These are phyloP conservation scores for Macrocentrus cingulum DNA, from an alignment of 1,140 invertebrate genomes.

Conservation along the genomic window DNA sequence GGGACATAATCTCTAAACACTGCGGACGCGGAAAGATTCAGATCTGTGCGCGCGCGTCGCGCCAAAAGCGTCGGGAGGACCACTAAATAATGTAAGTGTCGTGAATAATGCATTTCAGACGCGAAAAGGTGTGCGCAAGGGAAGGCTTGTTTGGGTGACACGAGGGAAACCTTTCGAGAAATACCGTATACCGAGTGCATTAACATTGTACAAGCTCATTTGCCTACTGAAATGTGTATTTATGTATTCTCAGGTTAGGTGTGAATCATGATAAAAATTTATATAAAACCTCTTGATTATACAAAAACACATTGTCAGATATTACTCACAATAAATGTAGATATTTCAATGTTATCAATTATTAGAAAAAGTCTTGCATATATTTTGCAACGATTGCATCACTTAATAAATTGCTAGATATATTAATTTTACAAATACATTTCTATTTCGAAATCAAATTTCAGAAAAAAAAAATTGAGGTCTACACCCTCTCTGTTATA, in stretches of 20 bases:
- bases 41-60: conserved; percentile 3
- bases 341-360: no score
- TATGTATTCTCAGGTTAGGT: conserved; percentile 8
- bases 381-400: no score
- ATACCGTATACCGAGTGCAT: conserved; percentile 27
- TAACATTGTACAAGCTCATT: conserved; percentile 30
- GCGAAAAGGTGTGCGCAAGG: not conserved
- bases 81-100: conserved; percentile 27
- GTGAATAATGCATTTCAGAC: conserved; percentile 23
- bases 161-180: not conserved
- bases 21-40: conserved; percentile 7
- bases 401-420: no score
- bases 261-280: not conserved
- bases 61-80: not conserved
- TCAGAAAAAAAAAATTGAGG: no score
- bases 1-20: conserved; percentile 26
- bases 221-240: conserved; percentile 19
- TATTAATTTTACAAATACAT: no score
- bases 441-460: no score
- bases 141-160: not conserved
- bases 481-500: no score
- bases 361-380: no score
- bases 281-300: not conserved
- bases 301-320: no score
- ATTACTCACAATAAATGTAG: no score